Conservation (phyloP, 1,140 invertebrate species). For the Pissodes strobi region DNA sequence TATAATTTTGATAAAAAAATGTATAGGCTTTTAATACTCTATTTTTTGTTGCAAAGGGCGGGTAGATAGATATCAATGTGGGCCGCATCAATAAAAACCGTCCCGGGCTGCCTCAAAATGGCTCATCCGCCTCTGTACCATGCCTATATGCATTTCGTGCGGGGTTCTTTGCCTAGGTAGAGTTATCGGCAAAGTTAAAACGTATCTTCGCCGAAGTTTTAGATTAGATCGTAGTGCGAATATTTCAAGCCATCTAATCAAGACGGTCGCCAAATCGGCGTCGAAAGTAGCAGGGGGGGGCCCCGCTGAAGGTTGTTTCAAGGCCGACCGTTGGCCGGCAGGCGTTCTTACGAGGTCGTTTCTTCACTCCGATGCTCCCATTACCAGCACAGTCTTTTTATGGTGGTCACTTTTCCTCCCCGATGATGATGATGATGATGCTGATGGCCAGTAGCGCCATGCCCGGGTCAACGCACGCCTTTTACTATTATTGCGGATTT, state of each 20-base stretch:
- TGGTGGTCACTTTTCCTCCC: slow-evolving; percentile 17
- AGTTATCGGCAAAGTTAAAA: too few species aligned
- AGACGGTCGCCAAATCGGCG: slow-evolving; percentile 27
- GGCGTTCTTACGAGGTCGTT: slow-evolving; percentile 43
- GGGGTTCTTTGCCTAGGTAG: too few species aligned
- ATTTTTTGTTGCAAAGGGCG: too few species aligned
- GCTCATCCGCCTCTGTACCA: too few species aligned
- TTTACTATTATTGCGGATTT: slow-evolving; percentile 7
- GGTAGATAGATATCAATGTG: too few species aligned
- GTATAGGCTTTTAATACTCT: too few species aligned
- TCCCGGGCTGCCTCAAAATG: too few species aligned
- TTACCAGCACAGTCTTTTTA: slow-evolving; percentile 20
- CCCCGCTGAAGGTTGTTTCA: slow-evolving; percentile 53
- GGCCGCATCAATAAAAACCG: too few species aligned
- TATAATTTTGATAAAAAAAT: too few species aligned
- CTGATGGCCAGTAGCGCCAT: slow-evolving; percentile 28
- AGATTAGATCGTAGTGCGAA: too few species aligned
- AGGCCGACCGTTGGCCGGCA: slow-evolving; percentile 51
- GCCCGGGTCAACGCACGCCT: slow-evolving; percentile 18
- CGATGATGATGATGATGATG: slow-evolving; percentile 19
- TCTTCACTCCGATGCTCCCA: slow-evolving; percentile 37
- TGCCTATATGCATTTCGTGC: too few species aligned
- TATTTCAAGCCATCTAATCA: slow-evolving; percentile 23
- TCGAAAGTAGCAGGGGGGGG: slow-evolving; percentile 15
- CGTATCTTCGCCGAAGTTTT: too few species aligned